These are phyloP conservation scores for Volucella zonaria DNA, from an alignment of 2,888 invertebrate genomes.

Conservation along the genomic window DNA sequence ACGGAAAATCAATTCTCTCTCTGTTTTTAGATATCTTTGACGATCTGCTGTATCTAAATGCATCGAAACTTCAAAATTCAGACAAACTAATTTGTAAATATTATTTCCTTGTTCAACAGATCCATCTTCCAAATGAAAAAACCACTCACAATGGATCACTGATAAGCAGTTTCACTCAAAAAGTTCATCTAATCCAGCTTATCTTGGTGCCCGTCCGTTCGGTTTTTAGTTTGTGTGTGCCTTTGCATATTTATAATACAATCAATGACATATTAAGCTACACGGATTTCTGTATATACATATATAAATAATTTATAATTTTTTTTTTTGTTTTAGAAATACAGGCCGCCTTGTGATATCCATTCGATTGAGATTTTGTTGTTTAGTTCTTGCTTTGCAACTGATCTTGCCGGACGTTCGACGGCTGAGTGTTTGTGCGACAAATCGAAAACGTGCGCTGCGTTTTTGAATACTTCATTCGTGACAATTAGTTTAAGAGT, in stretches of 20 bases:
- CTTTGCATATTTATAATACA: conserved; percentile 28
- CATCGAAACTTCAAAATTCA: conserved; percentile 5
- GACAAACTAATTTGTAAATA: conserved; percentile 6
- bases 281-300: neutral
- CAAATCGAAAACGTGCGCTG: conserved; percentile 42
- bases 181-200: conserved; percentile 17
- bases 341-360: conserved; percentile 44
- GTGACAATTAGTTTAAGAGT: conserved; percentile 27
- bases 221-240: conserved; percentile 8
- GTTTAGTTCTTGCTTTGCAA: conserved; percentile 65
- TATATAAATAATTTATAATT: neutral
- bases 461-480: conserved; percentile 1
- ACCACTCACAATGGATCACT: conserved; percentile 16
- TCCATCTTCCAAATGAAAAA: conserved; percentile 12
- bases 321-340: conserved; percentile 8
- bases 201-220: conserved; percentile 19
- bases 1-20: neutral
- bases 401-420: conserved; percentile 65
- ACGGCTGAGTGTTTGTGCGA: conserved; percentile 24
- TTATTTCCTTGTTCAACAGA: conserved; percentile 6
- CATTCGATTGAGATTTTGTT: conserved; percentile 50
- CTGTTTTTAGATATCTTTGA: conserved; percentile 1
- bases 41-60: neutral
- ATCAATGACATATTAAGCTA: conserved; percentile 59
- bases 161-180: conserved; percentile 62